Evolutionary conservation across 2,797 vertebrate genomes (phyloP).

Genomic region (Gymnoscopelus braueri): DNA sequence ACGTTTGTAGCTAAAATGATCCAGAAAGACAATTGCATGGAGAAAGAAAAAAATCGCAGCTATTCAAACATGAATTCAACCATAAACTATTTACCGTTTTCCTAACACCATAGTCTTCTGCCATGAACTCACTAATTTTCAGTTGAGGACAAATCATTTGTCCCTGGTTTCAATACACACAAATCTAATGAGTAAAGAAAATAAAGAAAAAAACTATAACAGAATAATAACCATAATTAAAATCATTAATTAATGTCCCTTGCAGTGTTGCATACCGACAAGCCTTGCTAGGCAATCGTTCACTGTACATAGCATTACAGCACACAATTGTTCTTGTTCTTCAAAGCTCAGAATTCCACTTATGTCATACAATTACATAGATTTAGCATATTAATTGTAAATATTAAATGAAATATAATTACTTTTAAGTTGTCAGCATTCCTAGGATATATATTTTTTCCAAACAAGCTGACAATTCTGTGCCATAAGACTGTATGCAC

Average conservation of each 20-base stretch:
- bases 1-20: too few species aligned
- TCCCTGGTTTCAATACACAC: neutral
- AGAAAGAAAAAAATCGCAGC: too few species aligned
- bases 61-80: too few species aligned
- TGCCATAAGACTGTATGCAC: neutral
- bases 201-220: neutral
- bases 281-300: slow-evolving; percentile 18
- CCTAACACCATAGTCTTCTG: neutral
- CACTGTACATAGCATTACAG: neutral
- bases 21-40: too few species aligned
- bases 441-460: too few species aligned
- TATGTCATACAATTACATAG: neutral
- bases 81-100: too few species aligned
- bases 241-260: neutral
- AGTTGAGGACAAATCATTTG: slow-evolving; percentile 10
- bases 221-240: neutral
- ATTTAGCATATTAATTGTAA: neutral
- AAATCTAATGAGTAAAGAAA: neutral
- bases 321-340: neutral
- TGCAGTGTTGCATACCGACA: slow-evolving; percentile 33
- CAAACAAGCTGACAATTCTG: neutral
- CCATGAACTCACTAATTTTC: neutral
- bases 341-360: neutral
- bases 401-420: too few species aligned
- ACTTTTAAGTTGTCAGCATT: neutral